A percentile compares a stretch with the other conserved stretches of the same genome.
Conservation (phyloP, 2,888 invertebrate species). For the Drosophila conformis region DNA sequence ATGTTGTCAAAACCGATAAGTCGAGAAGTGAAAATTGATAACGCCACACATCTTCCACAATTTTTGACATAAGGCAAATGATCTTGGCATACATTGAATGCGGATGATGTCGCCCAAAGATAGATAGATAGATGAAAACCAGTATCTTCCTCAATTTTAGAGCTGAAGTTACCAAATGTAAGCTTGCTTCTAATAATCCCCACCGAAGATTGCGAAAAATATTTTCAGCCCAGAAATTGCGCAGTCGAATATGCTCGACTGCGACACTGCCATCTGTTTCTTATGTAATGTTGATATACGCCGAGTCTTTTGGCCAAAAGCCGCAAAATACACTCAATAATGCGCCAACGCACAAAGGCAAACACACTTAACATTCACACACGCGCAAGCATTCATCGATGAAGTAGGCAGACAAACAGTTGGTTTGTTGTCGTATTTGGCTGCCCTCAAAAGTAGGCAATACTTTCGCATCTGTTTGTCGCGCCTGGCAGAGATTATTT, state of each 20-base stretch:
- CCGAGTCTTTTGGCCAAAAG: conserved; percentile 65
- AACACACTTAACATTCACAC: conserved; percentile 14
- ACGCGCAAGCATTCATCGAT: conserved; percentile 23
- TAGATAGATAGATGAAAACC: neutral
- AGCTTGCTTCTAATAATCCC: neutral
- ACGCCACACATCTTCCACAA: neutral
- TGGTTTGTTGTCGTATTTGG: conserved; percentile 6
- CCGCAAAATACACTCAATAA: conserved; percentile 75
- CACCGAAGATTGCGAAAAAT: neutral
- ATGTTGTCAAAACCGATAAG: neutral
- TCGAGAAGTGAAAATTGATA: neutral
- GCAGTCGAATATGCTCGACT: neutral
- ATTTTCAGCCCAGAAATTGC: neutral
- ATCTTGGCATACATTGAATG: neutral
- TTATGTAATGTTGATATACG: conserved; percentile 31
- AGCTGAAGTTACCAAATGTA: neutral
- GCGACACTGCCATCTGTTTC: conserved; percentile 3
- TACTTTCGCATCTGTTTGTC: conserved; percentile 54
- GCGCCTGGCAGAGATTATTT: conserved; percentile 63
- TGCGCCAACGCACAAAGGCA: conserved; percentile 61
- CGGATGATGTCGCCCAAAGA: neutral
- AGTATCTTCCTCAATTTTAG: neutral
- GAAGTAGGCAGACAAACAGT: conserved; percentile 35
- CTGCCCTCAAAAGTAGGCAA: conserved; percentile 62
- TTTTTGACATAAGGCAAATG: neutral